A percentile compares a stretch with the other conserved stretches of the same genome.
Conservation (phyloP, 2,888 invertebrate species). For the Ornithoptera priamus region DNA sequence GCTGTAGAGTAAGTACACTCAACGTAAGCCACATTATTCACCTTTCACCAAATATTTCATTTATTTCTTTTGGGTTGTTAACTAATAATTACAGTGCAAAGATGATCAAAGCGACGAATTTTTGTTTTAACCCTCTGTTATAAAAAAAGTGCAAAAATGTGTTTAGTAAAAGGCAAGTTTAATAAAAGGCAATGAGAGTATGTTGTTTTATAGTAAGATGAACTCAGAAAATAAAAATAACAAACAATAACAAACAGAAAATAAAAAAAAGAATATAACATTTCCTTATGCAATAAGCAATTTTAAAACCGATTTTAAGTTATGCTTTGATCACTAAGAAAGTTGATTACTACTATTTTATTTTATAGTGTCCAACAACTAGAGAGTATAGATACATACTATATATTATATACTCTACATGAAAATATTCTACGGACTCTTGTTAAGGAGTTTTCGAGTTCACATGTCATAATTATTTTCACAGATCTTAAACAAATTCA, state of each 20-base stretch:
- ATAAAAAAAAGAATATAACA: no score
- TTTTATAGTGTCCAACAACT: no score
- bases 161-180: no score
- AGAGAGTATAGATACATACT: no score
- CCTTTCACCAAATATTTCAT: neutral
- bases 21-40: neutral
- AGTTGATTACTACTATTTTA: neutral
- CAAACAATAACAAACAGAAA: no score
- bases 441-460: neutral
- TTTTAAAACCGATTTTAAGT: neutral
- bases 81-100: no score
- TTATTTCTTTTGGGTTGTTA: neutral
- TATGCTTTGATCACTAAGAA: neutral
- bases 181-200: neutral
- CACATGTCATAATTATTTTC: neutral
- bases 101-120: no score
- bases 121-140: no score
- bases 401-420: no score
- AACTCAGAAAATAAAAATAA: neutral
- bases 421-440: neutral
- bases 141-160: no score
- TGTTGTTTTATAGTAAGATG: neutral
- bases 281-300: neutral
- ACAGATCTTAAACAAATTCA: neutral
- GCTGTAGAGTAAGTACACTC: no score